phyloP scores from a whole-genome alignment of 1,140 invertebrate genomes.

The Pissodes strobi region DNA sequence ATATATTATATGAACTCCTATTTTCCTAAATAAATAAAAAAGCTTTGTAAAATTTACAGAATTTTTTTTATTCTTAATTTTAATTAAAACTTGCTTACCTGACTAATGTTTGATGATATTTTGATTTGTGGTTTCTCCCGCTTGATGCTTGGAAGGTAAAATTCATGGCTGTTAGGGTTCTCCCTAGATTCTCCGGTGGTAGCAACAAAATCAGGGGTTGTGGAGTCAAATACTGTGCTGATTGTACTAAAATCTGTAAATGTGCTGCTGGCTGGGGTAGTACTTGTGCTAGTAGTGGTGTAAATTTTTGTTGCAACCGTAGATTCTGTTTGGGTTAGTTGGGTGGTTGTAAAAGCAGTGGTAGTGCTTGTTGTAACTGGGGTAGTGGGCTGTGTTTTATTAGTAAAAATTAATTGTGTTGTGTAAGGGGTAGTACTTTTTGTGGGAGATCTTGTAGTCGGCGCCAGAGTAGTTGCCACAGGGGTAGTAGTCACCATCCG shows the following conservation, averaged over 20 bases:
- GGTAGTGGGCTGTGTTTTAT: constrained; percentile 29
- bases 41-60: background rate
- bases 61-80: background rate
- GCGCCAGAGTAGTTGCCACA: constrained; percentile 18
- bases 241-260: constrained; percentile 35
- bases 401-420: constrained; percentile 24
- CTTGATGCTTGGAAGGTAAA: constrained; percentile 45
- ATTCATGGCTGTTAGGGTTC: constrained; percentile 52
- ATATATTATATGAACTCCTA: background rate
- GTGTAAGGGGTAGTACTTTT: constrained; percentile 26
- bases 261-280: constrained; percentile 12
- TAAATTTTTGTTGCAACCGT: constrained; percentile 9
- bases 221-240: constrained; percentile 44
- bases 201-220: constrained; percentile 46
- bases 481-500: constrained; percentile 16
- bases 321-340: constrained; percentile 8
- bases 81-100: constrained; percentile 56
- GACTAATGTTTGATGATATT: constrained; percentile 60
- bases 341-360: constrained; percentile 18
- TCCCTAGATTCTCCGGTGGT: constrained; percentile 61
- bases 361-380: constrained; percentile 15
- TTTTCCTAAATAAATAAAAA: background rate
- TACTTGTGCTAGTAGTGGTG: constrained; percentile 14
- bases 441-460: constrained; percentile 2
- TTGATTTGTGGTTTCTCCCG: constrained; percentile 61